Conservation (phyloP, 1,140 invertebrate genomes). For the Atta cephalotes region DNA sequence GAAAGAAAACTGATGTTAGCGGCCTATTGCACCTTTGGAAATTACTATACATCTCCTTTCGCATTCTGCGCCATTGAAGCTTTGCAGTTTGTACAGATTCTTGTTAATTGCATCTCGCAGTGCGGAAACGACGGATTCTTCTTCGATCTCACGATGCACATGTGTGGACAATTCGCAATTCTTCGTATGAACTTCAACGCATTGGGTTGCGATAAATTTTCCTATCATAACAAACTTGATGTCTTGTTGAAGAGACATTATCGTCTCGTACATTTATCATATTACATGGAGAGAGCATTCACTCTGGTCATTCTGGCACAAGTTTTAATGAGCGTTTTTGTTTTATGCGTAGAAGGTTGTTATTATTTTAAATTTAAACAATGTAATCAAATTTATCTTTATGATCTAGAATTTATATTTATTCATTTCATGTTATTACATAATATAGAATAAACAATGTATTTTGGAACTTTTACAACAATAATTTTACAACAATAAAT, state of each 20-base stretch:
- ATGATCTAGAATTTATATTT: neutral
- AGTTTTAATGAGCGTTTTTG: conserved; percentile 50
- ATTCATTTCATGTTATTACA: no score
- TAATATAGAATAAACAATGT: no score
- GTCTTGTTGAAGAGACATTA: conserved; percentile 33
- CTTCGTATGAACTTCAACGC: conserved; percentile 30
- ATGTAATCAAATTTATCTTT: neutral
- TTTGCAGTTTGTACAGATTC: conserved; percentile 38
- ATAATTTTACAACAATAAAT: neutral
- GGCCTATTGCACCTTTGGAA: conserved; percentile 36
- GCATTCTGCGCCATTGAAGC: neutral
- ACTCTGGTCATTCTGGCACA: conserved; percentile 42
- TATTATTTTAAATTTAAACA: conserved; percentile 2
- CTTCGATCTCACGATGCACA: conserved; percentile 56
- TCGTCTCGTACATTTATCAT: conserved; percentile 24
- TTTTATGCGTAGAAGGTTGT: conserved; percentile 73
- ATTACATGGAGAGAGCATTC: conserved; percentile 38
- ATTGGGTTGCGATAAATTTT: conserved; percentile 4
- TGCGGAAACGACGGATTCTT: conserved; percentile 69
- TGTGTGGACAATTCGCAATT: conserved; percentile 57
- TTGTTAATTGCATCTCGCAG: conserved; percentile 44
- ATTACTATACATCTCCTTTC: conserved; percentile 8
- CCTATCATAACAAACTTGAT: conserved; percentile 20
- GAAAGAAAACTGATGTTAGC: conserved; percentile 32
- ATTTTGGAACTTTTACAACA: neutral